Evolutionary conservation across 1,140 invertebrate species (phyloP).

Genomic region (Teleopsis dalmanni): DNA sequence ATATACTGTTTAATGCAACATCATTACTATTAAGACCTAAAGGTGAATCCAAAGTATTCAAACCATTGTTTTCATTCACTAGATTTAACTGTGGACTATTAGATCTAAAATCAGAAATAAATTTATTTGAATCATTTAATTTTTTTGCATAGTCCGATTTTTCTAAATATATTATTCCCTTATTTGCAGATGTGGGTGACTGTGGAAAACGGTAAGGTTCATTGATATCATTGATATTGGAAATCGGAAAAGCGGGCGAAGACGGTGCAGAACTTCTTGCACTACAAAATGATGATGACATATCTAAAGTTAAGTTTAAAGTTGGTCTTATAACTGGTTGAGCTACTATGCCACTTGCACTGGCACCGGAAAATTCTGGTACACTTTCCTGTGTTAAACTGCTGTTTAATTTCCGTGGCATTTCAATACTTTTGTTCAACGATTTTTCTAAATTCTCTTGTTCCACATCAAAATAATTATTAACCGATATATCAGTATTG

Average conservation of each 20-base stretch:
- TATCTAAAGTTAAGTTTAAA: slow-evolving; percentile 12
- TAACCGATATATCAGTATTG: slow-evolving; percentile 7
- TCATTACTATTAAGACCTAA: too few species aligned
- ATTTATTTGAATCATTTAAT: too few species aligned
- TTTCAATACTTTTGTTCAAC: slow-evolving; percentile 9
- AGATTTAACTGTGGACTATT: too few species aligned
- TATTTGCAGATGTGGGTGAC: slow-evolving; percentile 18
- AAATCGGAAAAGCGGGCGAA: slow-evolving; percentile 25
- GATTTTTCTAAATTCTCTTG: not conserved
- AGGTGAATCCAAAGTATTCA: too few species aligned
- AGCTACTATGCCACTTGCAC: too few species aligned
- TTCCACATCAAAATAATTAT: slow-evolving; percentile 2
- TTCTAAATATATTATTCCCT: slow-evolving; percentile 6
- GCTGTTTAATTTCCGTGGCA: slow-evolving; percentile 4
- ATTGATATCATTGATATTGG: slow-evolving; percentile 21
- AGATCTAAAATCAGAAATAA: too few species aligned
- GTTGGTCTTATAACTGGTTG: too few species aligned
- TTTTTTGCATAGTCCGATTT: slow-evolving; percentile 11
- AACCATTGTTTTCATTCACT: too few species aligned
- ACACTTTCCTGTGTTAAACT: too few species aligned
- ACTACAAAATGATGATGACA: slow-evolving; percentile 1
- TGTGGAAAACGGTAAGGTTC: slow-evolving; percentile 21
- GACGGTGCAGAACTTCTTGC: slow-evolving; percentile 6
- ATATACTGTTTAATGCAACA: too few species aligned
- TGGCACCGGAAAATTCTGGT: too few species aligned